Conservation (phyloP, 2,113 vertebrate genomes). For the Oryzias curvinotus region DNA sequence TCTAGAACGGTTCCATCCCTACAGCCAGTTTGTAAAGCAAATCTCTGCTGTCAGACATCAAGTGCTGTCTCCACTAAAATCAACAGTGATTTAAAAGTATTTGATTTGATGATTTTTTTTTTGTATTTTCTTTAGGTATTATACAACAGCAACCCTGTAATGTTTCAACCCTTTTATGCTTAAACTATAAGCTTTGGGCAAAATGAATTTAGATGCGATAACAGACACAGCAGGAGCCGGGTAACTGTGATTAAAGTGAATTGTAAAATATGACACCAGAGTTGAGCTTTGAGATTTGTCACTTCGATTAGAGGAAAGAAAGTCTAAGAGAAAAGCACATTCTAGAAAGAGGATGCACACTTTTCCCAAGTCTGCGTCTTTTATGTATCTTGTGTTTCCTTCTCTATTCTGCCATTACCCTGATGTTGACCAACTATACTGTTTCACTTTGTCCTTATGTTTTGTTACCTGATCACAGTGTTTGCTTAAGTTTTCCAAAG, state of each 20-base stretch:
- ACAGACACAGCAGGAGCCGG: conserved; percentile 24
- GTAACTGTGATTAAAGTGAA: conserved; percentile 36
- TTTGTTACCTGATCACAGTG: no score
- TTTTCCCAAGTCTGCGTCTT: conserved; percentile 10
- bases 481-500: no score
- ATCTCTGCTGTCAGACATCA: background rate
- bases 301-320: conserved; percentile 7
- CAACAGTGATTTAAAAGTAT: no score
- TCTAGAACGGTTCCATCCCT: conserved; percentile 9
- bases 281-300: conserved; percentile 40
- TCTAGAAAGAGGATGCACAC: conserved; percentile 14
- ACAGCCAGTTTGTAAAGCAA: conserved; percentile 4
- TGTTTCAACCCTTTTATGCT: conserved; percentile 19
- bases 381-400: background rate
- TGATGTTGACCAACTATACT: no score
- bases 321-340: conserved; percentile 11
- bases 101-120: background rate
- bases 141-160: background rate
- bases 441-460: no score
- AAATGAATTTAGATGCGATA: conserved; percentile 42
- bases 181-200: conserved; percentile 15
- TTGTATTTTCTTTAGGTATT: background rate
- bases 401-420: no score
- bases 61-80: no score
- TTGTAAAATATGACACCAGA: conserved; percentile 36